phyloP scores from a whole-genome alignment of 2,797 vertebrate genomes.

The Phyllotis vaccarum region DNA sequence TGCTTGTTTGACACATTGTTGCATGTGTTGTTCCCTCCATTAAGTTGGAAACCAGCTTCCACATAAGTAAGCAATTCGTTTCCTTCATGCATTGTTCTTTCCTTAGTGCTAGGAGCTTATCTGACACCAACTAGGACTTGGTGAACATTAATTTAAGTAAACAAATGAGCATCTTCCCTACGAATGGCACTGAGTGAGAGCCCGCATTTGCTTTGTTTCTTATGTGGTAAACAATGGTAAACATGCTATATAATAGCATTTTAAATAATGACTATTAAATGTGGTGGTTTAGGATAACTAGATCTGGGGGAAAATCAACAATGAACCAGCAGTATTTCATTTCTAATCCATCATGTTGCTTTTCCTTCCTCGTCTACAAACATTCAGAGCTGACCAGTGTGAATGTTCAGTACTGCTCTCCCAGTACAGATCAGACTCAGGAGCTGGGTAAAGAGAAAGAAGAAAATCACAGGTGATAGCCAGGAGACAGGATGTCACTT shows the following conservation, averaged over 20 bases:
- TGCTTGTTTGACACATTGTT: not conserved
- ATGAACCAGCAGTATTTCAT: not conserved
- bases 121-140: not conserved
- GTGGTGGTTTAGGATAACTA: conserved; percentile 6
- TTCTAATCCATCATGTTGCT: not conserved
- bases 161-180: conserved; percentile 3
- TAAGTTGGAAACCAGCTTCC: not conserved
- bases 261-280: conserved; percentile 49
- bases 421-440: not conserved
- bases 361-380: not conserved
- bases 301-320: not conserved
- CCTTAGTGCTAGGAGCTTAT: not conserved
- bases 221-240: not conserved
- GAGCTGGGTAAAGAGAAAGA: conserved; percentile 10
- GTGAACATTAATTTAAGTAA: conserved; percentile 15
- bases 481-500: not conserved
- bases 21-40: not conserved
- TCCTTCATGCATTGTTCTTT: conserved; percentile 16
- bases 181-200: not conserved
- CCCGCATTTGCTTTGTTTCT: conserved; percentile 1
- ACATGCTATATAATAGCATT: not conserved
- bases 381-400: not conserved
- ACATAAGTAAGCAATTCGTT: not conserved
- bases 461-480: not conserved
- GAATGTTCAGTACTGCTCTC: conserved; percentile 2